phyloP scores from a whole-genome alignment of 2,888 invertebrate genomes.

The Leucoma salicis region DNA sequence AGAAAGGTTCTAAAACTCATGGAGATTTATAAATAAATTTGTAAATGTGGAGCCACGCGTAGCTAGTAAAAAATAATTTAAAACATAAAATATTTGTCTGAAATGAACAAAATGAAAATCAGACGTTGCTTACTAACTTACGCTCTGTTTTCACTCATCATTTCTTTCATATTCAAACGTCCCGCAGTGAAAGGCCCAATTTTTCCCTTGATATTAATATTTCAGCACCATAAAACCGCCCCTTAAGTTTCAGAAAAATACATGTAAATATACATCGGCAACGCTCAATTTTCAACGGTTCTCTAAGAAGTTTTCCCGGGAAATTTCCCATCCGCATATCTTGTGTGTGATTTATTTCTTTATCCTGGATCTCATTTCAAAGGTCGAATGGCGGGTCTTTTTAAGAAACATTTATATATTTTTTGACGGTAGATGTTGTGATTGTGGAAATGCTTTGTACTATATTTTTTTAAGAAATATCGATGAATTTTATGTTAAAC shows the following conservation, averaged over 20 bases:
- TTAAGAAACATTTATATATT: constrained; percentile 11
- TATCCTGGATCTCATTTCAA: constrained; percentile 30
- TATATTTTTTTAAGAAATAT: background rate
- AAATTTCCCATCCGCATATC: constrained; percentile 25
- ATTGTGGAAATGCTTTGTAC: background rate
- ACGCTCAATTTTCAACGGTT: constrained; percentile 26
- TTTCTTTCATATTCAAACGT: constrained; percentile 1
- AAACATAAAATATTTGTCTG: too few relatives aligned
- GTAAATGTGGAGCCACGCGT: too few relatives aligned
- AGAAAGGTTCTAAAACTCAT: too few relatives aligned
- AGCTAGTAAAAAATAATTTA: too few relatives aligned
- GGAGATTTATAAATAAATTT: too few relatives aligned
- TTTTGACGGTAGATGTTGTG: background rate
- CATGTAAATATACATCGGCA: constrained; percentile 18
- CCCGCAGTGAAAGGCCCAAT: background rate
- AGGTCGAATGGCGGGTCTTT: constrained; percentile 22
- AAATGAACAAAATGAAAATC: too few relatives aligned
- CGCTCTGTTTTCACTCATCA: background rate
- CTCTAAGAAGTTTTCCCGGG: constrained; percentile 22
- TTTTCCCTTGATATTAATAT: constrained; percentile 1
- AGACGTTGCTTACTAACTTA: too few relatives aligned
- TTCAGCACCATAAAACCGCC: background rate
- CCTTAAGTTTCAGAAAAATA: constrained; percentile 9
- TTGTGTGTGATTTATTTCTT: constrained; percentile 32
- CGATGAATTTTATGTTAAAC: too few relatives aligned